A percentile compares a stretch with the other conserved stretches of the same genome.
Evolutionary conservation across 2,888 invertebrate genomes (phyloP).

Genomic region (Megastigmus dorsalis): DNA sequence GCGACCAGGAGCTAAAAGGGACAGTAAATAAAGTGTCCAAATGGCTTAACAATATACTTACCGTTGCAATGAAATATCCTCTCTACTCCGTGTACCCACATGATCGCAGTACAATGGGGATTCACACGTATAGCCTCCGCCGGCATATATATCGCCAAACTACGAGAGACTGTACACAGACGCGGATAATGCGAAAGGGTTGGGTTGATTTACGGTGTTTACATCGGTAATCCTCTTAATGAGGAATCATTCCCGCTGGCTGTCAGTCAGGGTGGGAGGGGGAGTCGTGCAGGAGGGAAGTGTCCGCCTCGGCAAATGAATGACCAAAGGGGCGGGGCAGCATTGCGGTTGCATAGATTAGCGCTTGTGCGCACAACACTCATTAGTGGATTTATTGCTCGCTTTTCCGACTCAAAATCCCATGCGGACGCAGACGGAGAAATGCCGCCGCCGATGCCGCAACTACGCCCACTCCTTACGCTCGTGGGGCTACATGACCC

Average conservation of each 20-base stretch:
- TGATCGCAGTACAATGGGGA: too few relatives aligned
- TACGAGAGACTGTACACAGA: too few relatives aligned
- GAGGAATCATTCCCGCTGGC: slow-evolving; percentile 58
- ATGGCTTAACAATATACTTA: too few relatives aligned
- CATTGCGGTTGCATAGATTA: slow-evolving; percentile 68
- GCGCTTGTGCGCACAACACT: slow-evolving; percentile 66
- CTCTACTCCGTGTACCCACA: too few relatives aligned
- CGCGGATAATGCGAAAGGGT: too few relatives aligned
- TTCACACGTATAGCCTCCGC: too few relatives aligned
- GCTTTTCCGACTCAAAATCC: slow-evolving; percentile 62
- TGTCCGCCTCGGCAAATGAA: slow-evolving; percentile 27
- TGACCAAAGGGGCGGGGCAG: slow-evolving; percentile 59
- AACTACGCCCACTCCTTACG: slow-evolving; percentile 57
- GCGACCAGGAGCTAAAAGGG: too few relatives aligned
- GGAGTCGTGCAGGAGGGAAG: slow-evolving; percentile 22
- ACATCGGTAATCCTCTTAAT: slow-evolving; percentile 65
- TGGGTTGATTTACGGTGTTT: slow-evolving; percentile 67
- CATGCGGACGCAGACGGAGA: slow-evolving; percentile 12
- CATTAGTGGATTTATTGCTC: slow-evolving; percentile 69
- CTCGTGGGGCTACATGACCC: not conserved
- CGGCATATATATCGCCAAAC: too few relatives aligned
- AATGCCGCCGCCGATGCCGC: not conserved
- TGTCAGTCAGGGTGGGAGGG: too few relatives aligned
- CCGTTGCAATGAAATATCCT: too few relatives aligned
- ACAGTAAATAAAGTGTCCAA: too few relatives aligned